Percentiles rank a stretch among this genome's conserved stretches.
phyloP scores from a whole-genome alignment of 2,113 vertebrate genomes.

The Verasper variegatus region DNA sequence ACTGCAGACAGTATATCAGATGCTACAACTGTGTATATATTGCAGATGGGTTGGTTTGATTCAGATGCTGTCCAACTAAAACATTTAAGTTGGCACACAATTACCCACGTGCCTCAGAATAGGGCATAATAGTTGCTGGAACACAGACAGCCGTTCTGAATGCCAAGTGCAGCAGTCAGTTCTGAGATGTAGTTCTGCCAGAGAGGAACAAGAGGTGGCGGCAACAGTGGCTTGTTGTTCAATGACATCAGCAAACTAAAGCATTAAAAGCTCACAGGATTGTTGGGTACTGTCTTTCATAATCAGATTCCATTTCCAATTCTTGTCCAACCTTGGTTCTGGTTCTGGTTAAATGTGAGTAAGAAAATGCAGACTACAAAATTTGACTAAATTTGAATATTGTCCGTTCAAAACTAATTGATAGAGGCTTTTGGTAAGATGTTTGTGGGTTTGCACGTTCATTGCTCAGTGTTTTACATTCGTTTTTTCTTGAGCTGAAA shows the following conservation, averaged over 20 bases:
- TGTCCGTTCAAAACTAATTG: no score
- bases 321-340: neutral
- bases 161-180: neutral
- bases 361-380: neutral
- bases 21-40: neutral
- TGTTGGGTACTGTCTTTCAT: neutral
- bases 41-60: neutral
- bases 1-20: neutral
- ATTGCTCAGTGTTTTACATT: neutral
- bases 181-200: neutral
- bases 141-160: neutral
- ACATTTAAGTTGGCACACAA: neutral
- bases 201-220: neutral
- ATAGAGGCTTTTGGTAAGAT: neutral
- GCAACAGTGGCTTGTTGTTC: no score
- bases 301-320: neutral
- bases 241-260: neutral
- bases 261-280: neutral
- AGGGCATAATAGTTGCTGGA: neutral
- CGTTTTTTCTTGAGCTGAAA: no score
- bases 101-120: neutral
- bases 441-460: neutral
- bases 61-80: neutral
- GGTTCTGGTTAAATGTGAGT: neutral
- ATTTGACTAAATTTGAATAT: neutral